phyloP scores from a whole-genome alignment of 2,113 vertebrate species.

The Pseudonaja textilis region DNA sequence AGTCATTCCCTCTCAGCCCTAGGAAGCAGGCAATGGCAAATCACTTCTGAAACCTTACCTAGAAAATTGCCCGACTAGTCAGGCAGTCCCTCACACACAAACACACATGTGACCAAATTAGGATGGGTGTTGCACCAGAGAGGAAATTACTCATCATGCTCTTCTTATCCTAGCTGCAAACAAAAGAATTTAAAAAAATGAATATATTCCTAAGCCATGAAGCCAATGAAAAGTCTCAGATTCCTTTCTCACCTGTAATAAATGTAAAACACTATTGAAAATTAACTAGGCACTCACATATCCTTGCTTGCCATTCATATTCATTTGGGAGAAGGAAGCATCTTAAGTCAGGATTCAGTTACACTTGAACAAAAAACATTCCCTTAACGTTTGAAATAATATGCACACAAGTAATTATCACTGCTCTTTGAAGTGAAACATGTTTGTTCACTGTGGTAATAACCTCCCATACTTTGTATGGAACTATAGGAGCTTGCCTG shows the following conservation, averaged over 20 bases:
- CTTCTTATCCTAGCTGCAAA: not conserved
- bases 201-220: not conserved
- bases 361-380: not conserved
- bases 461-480: not conserved
- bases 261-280: not conserved
- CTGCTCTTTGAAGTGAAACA: not conserved
- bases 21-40: not conserved
- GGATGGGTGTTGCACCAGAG: not conserved
- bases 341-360: not conserved
- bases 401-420: not conserved
- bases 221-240: not conserved
- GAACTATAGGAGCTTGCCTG: not conserved
- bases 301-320: not conserved
- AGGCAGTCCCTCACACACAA: not conserved
- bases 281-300: not conserved
- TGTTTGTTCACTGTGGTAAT: not conserved
- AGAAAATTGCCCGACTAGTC: not conserved
- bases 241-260: not conserved
- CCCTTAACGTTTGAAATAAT: not conserved
- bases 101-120: not conserved
- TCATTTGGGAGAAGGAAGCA: not conserved
- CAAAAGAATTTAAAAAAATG: not conserved
- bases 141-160: conserved; percentile 19
- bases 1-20: not conserved
- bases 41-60: not conserved